Base-by-base conservation (phyloP, 2,888 invertebrate species). In the Conops quadrifasciatus region DNA sequence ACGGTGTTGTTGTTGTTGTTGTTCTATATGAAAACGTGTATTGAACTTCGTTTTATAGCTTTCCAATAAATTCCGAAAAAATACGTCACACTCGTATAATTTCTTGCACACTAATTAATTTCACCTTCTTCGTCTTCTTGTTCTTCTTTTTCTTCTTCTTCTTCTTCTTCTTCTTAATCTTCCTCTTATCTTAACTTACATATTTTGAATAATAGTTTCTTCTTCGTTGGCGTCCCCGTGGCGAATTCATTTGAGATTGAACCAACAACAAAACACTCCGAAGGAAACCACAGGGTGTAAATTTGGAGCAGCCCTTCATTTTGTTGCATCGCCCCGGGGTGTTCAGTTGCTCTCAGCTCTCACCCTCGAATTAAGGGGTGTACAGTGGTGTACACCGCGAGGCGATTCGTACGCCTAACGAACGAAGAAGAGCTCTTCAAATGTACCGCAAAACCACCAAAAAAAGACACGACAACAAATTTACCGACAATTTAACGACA, bases 391-490 rank as follows among this genome's bases (percentile, higher is more conserved):
- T 68, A 69, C 43, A 36, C 36, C 4, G 5, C 36, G 36, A 36
- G 36, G 9, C 4, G 36, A 7, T 36, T 11, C 0, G 24, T 1
- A 24, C 26, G 16, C 24, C 51, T 30, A 62, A 68, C 1, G 24
- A 13, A 28, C 26, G 16, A 19, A 68, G 62, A 13, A 28, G 36
- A 19, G n/a, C 68, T 15, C 62, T 62, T 60, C 49, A 53, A 62
- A n/a, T 24, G 21, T 36, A 51, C 68, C 68, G 62, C 68, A 68
- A 62, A 51, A 24, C 36, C 68, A 51, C 36, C 9, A 36, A 36
- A 60, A 68, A 60, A 62, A 68, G 60, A 68, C 68, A 60, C 62
- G 24, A 45, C 60, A 36, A 36, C 5, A 51, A 49, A 49, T 47
- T 21, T 7, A 24, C 2, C 21, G 24, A 58, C 58, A 16, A 28